Evolutionary conservation across 1,140 invertebrate species (phyloP).

Genomic region (Drosophila ambigua): DNA sequence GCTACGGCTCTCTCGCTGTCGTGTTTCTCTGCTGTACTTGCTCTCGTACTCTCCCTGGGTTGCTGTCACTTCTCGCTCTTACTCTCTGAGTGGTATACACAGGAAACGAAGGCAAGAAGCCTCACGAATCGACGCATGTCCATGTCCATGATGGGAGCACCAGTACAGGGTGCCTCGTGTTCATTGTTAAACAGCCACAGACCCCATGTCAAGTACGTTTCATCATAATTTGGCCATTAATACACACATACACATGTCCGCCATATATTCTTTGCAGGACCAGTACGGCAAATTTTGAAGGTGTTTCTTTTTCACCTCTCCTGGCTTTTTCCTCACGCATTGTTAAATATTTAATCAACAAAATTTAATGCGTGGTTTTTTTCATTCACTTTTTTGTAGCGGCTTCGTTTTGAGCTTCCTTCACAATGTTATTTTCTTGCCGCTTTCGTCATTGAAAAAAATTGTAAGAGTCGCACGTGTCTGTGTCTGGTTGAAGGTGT

Average conservation of each 20-base stretch:
- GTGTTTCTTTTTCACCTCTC: constrained; percentile 32
- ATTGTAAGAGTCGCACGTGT: constrained; percentile 40
- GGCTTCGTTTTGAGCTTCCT: not conserved
- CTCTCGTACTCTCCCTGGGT: constrained; percentile 6
- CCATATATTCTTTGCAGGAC: constrained; percentile 32
- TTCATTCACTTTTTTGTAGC: not conserved
- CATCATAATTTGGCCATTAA: constrained; percentile 77
- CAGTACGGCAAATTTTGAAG: constrained; percentile 33
- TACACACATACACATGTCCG: constrained; percentile 33
- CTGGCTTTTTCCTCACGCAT: constrained; percentile 24
- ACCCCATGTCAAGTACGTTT: constrained; percentile 67
- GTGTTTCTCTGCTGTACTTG: constrained; percentile 14
- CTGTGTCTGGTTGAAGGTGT: constrained; percentile 36
- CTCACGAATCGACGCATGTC: constrained; percentile 34
- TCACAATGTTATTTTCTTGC: constrained; percentile 4
- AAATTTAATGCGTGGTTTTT: constrained; percentile 42
- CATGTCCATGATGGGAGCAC: constrained; percentile 7
- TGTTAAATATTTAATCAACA: constrained; percentile 75
- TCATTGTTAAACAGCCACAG: constrained; percentile 43
- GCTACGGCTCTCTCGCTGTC: not conserved
- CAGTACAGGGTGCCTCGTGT: constrained; percentile 52
- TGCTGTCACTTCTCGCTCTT: constrained; percentile 17
- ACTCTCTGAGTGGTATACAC: constrained; percentile 37
- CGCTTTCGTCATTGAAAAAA: constrained; percentile 48
- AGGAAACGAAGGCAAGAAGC: constrained; percentile 57